Base-by-base conservation (phyloP, 2,797 vertebrate species). In the Eurystomus glaucurus region DNA sequence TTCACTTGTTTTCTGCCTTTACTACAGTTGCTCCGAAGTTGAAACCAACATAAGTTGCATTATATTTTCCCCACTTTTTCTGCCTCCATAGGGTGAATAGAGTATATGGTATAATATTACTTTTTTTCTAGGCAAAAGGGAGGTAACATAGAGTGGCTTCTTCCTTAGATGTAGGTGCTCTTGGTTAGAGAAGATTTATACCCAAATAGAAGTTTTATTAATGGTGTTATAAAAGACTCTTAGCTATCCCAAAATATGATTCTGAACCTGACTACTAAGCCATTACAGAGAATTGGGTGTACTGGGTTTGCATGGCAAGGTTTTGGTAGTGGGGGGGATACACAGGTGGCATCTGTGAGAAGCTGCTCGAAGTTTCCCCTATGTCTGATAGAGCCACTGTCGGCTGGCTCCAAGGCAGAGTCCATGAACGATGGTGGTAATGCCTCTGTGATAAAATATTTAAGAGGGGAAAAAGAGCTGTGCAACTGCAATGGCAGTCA, bases 311-410 rank as follows among this genome's bases (percentile, higher is more conserved):
- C 7, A 2, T 78, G 48, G 31, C 75, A 64, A 43, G 31, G 25
- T 33, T 78, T 65, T 43, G 48, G 14, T 51, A 54, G 60, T 5
- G 28, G 12, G 4, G 9, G 41, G 28, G 35, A 46, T 62, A 41
- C 10, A 57, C 14, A 28, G 12, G 9, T 39, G 45, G 29, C 48
- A 52, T 64, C 35, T 43, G 23, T 21, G 37, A 52, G 48, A 41
- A 41, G 75, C 37, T 64, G 23, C 37, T 52, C 13, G 48, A 43
- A 52, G 37, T 37, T 64, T 33, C 37, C 48, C 48, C 37, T 14
- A 0, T 26, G 58, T 39, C 74, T 1, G 1, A 26, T 2, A 41
- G 5, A 46, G 18, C 54, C n/a, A 46, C 20, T 1, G 41, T 43
- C 41, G 16, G 1, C 57, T 41, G 35, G 35, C 58, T 14, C 41